These are phyloP conservation scores for Trachelipus rathkii DNA, from an alignment of 1,140 invertebrate genomes.

Conservation along the genomic window DNA sequence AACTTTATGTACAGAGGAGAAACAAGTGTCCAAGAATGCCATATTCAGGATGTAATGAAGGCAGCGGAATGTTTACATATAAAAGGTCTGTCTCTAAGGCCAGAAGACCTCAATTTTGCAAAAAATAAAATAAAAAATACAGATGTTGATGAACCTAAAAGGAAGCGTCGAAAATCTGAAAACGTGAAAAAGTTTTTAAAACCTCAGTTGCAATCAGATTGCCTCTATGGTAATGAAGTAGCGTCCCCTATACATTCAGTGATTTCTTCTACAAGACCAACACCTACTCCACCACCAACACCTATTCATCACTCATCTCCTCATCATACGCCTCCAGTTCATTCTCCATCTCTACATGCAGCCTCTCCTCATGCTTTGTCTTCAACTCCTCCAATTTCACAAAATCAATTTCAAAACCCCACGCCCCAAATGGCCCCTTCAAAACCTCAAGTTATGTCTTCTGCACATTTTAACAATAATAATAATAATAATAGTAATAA, in stretches of 20 bases:
- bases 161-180: neutral
- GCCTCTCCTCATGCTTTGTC: constrained; percentile 4
- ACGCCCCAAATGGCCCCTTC: neutral
- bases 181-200: neutral
- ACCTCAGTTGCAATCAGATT: neutral
- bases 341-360: constrained; percentile 6
- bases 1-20: constrained; percentile 44
- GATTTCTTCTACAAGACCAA: neutral
- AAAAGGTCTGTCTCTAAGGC: constrained; percentile 31
- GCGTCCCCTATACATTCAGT: neutral
- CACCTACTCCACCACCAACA: neutral
- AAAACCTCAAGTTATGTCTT: neutral
- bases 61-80: constrained; percentile 40
- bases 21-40: constrained; percentile 34
- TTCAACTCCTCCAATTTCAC: constrained; percentile 3
- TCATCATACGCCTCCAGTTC: neutral
- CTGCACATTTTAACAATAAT: neutral
- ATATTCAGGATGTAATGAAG: constrained; percentile 30
- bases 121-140: constrained; percentile 6
- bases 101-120: constrained; percentile 27
- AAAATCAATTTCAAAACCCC: neutral
- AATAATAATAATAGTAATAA: neutral
- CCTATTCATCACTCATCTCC: neutral
- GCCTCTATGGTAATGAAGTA: neutral
- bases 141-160: neutral